A percentile compares a stretch with the other conserved stretches of the same genome.
Evolutionary conservation across 30 jellyfish, hydroid and myxozoan species (phyloP).

Genomic region (Clytia hemisphaerica): DNA sequence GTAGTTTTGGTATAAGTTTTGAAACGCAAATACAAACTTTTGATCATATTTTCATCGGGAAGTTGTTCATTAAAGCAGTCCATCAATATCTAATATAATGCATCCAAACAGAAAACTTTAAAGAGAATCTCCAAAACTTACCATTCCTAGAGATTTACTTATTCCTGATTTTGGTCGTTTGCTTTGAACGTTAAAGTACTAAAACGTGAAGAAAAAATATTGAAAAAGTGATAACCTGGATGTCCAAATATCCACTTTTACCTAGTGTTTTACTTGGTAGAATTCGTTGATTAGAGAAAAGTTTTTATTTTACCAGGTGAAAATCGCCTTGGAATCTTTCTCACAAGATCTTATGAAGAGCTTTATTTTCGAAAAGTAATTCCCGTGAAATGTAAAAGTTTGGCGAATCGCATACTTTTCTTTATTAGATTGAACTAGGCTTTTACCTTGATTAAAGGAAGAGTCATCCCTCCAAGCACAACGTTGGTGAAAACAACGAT

Average conservation of each 20-base stretch:
- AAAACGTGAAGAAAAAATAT: not conserved
- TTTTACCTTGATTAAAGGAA: constrained; percentile 75
- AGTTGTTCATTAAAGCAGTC: no score
- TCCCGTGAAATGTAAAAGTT: not conserved
- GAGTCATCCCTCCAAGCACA: constrained; percentile 71
- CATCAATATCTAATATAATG: no score
- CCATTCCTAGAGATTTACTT: constrained; percentile 75
- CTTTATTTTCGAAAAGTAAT: not conserved
- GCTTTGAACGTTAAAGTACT: constrained; percentile 78
- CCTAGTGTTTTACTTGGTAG: no score
- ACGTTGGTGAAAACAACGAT: constrained; percentile 82
- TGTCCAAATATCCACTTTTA: no score
- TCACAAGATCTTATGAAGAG: no score
- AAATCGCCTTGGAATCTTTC: no score
- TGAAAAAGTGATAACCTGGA: not conserved
- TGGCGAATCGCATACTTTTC: not conserved
- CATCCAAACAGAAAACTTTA: not conserved
- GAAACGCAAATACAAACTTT: no score
- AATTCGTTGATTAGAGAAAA: no score
- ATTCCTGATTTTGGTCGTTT: constrained; percentile 44
- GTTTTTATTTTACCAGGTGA: no score
- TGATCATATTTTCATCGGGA: no score
- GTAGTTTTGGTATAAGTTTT: no score
- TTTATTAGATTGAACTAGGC: not conserved
- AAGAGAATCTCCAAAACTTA: constrained; percentile 8